Percentiles rank a stretch among this genome's conserved stretches.
Evolutionary conservation across 2,888 invertebrate species (phyloP).

Genomic region (Acleris emargana): DNA sequence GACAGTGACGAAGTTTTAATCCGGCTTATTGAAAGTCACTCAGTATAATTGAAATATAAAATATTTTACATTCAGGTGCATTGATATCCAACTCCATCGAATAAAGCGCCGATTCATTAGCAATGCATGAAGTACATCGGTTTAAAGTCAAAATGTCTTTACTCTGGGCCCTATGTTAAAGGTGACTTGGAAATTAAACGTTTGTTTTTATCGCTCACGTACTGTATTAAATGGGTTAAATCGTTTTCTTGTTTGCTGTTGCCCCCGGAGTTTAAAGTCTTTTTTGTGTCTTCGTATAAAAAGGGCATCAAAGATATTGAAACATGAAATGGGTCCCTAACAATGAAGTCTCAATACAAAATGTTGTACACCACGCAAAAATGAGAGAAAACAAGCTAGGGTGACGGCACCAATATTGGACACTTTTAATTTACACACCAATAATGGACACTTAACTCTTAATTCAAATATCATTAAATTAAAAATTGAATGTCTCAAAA

Average conservation of each 20-base stretch:
- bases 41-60: not conserved
- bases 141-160: constrained; percentile 44
- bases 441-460: too few species aligned
- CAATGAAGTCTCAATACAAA: too few species aligned
- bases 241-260: constrained; percentile 26
- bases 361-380: too few species aligned
- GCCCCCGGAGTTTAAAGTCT: not conserved
- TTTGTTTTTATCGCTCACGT: constrained; percentile 43
- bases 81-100: not conserved
- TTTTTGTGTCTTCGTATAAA: constrained; percentile 4
- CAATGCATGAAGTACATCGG: constrained; percentile 44
- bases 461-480: too few species aligned
- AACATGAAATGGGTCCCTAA: too few species aligned
- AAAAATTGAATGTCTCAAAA: too few species aligned
- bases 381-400: too few species aligned
- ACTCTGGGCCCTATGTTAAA: constrained; percentile 39
- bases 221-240: constrained; percentile 36
- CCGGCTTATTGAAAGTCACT: too few species aligned
- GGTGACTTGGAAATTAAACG: constrained; percentile 43
- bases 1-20: too few species aligned
- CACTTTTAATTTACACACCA: too few species aligned
- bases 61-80: not conserved
- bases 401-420: too few species aligned
- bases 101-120: constrained; percentile 42
- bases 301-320: not conserved